Base-by-base conservation (phyloP, 2,888 invertebrate genomes). In the Agrenia bidenticulata region DNA sequence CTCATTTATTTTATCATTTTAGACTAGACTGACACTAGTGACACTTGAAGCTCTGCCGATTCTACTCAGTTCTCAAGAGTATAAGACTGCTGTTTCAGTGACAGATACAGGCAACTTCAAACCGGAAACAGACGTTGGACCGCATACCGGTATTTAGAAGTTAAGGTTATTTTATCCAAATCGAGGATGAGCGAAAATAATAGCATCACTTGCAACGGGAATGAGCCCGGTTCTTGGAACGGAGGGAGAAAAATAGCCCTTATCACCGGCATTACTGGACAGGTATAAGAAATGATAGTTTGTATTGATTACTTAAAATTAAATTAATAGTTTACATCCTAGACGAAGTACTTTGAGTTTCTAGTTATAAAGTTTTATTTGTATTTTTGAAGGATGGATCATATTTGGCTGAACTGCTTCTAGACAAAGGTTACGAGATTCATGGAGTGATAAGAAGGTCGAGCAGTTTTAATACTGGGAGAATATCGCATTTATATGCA, bases 251-350 rank as follows among this genome's bases (percentile, higher is more conserved):
- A 88, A 81, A 85, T 95, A 56, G 97, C 98, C 13, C 83, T 98
- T 64, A 90, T 98, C 78, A 97, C 97, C 67, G 98, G 98, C 74
- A 96, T 98, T 69, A 95, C 94, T 45, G 98, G 98, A 39, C 98
- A 98, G 88, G 97, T 96, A 19, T 17, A 45, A 45, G 19, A 45
- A 45, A 45, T n/a, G 39, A 32, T 27, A 58, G 21, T 4, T 15
- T 49, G 27, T 26, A 19, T n/a, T 19, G 9, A 21, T 23, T 56
- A 39, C 56, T 32, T 23, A 37, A 21, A 26, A 39, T 39, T 15
- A 32, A 51, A 5, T 23, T 21, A 27, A 60, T n/a, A 42, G 11
- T 27, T 58, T 11, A 26, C 19, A 32, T 57, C 41, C 37, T 45
- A 9, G n/a, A 5, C 45, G 4, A 45, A 19, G 15, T 17, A 9